Base-by-base conservation (phyloP, 2,888 invertebrate species). In the Dicranocentrus wangi region DNA sequence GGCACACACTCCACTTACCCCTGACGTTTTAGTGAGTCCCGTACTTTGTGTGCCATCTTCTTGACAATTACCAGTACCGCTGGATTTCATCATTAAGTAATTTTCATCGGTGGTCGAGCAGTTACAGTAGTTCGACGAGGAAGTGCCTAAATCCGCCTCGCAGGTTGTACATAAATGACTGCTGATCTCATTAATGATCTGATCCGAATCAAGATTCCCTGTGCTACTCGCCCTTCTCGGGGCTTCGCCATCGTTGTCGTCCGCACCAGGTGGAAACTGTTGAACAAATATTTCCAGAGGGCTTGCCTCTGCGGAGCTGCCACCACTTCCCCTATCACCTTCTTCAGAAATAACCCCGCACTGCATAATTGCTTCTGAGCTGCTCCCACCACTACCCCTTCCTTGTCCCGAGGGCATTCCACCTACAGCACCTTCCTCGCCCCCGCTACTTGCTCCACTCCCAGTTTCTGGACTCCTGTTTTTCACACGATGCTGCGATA, bases 281-380 rank as follows among this genome's bases (percentile, higher is more conserved):
- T 85, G 82, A 8, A 87, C 87, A 70, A 84, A 87, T 27, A 87
- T 87, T 75, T 87, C 87, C 47, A 87, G 66, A 0, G 87, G 87
- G 66, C 86, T 87, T 7, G 86, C 86, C 65, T 87, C 87, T 8
- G 85, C 84, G 2, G 85, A 85, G 60, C 86, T 85, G 15, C 86
- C 85, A 19, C 86, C 86, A 60, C 84, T 84, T 68, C 81, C 84
- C 43, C 85, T 47, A 65, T 85, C 86, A 25, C 66, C 85, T 60
- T 87, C 87, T 70, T 87, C 87, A 8, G 85, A 83, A 66, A 87
- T 87, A 1, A 86, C 86, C 68, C 85, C 87, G 76, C 86, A 86
- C 47, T 81, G 81, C 68, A 85, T 84, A 8, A 87, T 82, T 1
- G 85, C 86, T 51, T 87, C 87, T 7, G 81, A 84, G 68, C 85